Evolutionary conservation across 2,888 invertebrate species (phyloP).

Genomic region (Drosophila stalkeri): DNA sequence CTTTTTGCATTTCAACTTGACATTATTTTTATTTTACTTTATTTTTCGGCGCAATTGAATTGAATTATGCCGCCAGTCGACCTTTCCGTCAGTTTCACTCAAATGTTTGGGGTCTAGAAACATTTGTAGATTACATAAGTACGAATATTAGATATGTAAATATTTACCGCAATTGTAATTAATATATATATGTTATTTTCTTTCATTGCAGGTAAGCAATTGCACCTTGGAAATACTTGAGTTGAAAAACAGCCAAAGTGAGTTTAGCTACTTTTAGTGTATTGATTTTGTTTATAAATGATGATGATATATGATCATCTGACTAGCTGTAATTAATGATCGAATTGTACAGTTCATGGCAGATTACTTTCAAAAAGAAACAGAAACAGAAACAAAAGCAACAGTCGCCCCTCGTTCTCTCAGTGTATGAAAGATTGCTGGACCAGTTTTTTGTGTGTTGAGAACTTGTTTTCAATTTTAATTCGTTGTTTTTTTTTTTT

Average conservation of each 20-base stretch:
- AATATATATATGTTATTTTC: constrained; percentile 6
- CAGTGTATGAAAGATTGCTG: constrained; percentile 45
- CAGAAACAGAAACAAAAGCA: neutral
- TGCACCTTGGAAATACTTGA: constrained; percentile 3
- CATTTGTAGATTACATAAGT: constrained; percentile 1
- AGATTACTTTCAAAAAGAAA: constrained; percentile 72
- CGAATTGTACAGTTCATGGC: constrained; percentile 63
- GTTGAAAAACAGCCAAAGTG: constrained; percentile 18
- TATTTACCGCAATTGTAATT: constrained; percentile 19
- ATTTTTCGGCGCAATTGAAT: constrained; percentile 44
- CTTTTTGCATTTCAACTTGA: constrained; percentile 19
- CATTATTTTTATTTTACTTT: neutral
- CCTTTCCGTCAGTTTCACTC: constrained; percentile 52
- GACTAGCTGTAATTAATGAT: constrained; percentile 47
- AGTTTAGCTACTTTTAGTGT: constrained; percentile 21
- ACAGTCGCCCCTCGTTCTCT: constrained; percentile 5
- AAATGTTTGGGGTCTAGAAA: constrained; percentile 51
- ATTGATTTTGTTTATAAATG: constrained; percentile 1
- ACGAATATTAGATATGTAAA: neutral
- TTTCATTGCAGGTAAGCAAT: constrained; percentile 49
- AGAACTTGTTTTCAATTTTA: constrained; percentile 62
- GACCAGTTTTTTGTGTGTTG: constrained; percentile 72
- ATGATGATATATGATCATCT: constrained; percentile 25
- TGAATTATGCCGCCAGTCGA: constrained; percentile 43
- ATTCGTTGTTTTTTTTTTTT: neutral